phyloP scores from a whole-genome alignment of 2,113 vertebrate species.

The Tricholaema leucomelas region DNA sequence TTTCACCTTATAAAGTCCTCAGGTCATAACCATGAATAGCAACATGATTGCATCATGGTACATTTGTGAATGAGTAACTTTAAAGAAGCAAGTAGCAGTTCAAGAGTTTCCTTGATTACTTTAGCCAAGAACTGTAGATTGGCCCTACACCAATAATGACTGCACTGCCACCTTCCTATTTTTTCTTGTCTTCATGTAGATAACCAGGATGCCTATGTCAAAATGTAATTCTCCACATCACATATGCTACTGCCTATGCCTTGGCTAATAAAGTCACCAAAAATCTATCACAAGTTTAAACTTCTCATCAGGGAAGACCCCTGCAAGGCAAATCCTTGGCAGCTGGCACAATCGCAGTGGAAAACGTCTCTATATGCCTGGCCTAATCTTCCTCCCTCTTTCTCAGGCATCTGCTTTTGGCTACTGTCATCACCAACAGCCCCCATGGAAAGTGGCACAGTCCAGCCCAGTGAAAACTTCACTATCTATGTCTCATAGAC shows the following conservation, averaged over 20 bases:
- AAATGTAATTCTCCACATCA: neutral
- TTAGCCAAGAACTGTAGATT: neutral
- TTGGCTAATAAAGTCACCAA: neutral
- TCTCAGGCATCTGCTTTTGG: neutral
- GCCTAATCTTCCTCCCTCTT: neutral
- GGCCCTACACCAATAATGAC: neutral
- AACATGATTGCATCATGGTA: neutral
- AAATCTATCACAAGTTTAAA: neutral
- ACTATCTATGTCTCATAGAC: neutral
- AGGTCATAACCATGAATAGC: neutral
- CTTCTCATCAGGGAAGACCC: neutral
- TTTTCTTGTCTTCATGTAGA: neutral
- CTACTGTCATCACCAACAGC: neutral
- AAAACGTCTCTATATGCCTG: neutral
- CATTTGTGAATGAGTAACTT: conserved; percentile 10
- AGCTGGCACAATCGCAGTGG: neutral
- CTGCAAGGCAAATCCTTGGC: neutral
- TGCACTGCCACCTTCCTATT: neutral
- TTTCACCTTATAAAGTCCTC: neutral
- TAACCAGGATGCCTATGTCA: neutral
- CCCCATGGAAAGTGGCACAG: neutral
- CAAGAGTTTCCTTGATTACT: neutral
- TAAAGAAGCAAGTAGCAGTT: neutral
- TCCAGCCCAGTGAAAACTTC: neutral
- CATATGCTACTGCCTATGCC: neutral